A percentile compares a stretch with the other conserved stretches of the same genome.
Conservation (phyloP, 2,888 invertebrate species). For the Steinernema scapterisci region DNA sequence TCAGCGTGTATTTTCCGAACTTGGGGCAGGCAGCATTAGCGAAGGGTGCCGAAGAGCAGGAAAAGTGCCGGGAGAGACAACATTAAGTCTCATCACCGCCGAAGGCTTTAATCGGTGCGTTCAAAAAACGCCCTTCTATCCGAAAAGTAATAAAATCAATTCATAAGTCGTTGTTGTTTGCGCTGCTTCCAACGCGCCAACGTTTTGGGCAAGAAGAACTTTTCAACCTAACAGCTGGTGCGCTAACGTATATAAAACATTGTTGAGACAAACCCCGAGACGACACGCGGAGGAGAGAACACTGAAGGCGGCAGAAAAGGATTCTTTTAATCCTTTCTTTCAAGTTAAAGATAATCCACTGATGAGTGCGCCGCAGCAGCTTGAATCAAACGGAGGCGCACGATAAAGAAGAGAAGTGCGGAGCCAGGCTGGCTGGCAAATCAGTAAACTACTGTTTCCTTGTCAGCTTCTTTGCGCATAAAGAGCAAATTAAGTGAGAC, state of each 20-base stretch:
- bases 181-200: conserved; percentile 14
- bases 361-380: not conserved
- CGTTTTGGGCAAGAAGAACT: not conserved
- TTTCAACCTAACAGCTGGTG: not conserved
- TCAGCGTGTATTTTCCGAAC: too few relatives aligned
- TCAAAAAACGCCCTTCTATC: not conserved
- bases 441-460: too few relatives aligned
- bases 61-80: too few relatives aligned
- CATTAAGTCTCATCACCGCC: not conserved
- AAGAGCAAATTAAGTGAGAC: too few relatives aligned
- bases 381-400: too few relatives aligned
- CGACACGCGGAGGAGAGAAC: not conserved
- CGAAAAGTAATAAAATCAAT: conserved; percentile 15
- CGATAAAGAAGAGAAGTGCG: too few relatives aligned
- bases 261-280: not conserved
- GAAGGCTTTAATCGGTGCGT: not conserved
- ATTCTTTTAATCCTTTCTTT: conserved; percentile 8
- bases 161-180: conserved; percentile 26
- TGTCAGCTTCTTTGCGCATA: too few relatives aligned
- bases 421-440: too few relatives aligned
- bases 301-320: not conserved
- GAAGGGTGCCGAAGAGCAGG: too few relatives aligned
- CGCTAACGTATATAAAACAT: not conserved
- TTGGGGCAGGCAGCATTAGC: too few relatives aligned
- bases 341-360: conserved; percentile 13